Evolutionary conservation across 2,113 vertebrate species (phyloP).

Genomic region (Epinephelus cyanopodus): DNA sequence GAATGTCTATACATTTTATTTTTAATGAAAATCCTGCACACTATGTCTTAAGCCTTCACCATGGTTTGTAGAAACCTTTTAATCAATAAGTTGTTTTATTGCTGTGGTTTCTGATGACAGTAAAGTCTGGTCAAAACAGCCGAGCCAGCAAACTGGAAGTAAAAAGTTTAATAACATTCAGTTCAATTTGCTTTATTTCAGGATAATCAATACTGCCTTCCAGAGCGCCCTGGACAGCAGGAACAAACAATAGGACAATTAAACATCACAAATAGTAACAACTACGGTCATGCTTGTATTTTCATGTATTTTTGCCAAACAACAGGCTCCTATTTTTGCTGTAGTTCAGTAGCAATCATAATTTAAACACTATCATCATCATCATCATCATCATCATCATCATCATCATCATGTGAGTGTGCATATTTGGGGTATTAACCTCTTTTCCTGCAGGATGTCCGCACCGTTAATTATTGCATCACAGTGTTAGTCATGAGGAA

Average conservation of each 20-base stretch:
- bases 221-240: not conserved
- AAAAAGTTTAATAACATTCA: not conserved
- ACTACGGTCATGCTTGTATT: not conserved
- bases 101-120: not conserved
- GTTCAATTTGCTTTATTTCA: not conserved
- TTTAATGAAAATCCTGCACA: no score
- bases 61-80: not conserved
- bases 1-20: no score
- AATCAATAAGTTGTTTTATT: not conserved
- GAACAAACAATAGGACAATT: not conserved
- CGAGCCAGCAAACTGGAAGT: not conserved
- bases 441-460: not conserved
- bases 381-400: conserved; percentile 1
- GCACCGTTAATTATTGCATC: not conserved
- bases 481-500: not conserved
- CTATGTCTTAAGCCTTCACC: not conserved
- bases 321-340: not conserved
- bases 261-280: not conserved
- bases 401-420: not conserved
- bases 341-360: not conserved
- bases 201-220: not conserved
- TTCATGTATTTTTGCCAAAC: not conserved
- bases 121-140: not conserved
- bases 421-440: conserved; percentile 2
- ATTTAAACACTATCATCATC: no score